Percentiles rank a stretch among this genome's conserved stretches.
phyloP scores from a whole-genome alignment of 1,140 invertebrate species.

The Solen grandis region DNA sequence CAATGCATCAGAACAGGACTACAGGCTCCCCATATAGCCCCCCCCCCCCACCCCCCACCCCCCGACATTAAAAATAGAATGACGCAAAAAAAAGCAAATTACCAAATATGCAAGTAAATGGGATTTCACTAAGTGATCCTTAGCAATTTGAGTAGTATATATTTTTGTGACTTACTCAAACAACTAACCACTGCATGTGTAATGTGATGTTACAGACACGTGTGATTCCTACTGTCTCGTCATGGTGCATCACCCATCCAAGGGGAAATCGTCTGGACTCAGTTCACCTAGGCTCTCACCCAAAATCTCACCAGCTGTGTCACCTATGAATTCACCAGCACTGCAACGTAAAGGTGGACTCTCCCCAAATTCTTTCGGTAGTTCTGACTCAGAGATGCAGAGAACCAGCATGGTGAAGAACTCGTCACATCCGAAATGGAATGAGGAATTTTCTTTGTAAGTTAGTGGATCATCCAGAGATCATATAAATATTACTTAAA shows the following conservation, averaged over 20 bases:
- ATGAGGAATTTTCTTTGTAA: conserved; percentile 70
- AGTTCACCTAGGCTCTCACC: conserved; percentile 25
- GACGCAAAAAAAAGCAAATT: no score
- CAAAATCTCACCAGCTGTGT: conserved; percentile 50
- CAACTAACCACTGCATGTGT: no score
- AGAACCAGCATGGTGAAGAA: conserved; percentile 60
- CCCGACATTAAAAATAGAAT: no score
- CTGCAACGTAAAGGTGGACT: background rate
- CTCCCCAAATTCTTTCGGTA: background rate
- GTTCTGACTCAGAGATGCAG: conserved; percentile 1
- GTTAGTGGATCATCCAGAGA: background rate
- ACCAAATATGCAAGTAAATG: no score
- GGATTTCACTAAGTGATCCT: no score
- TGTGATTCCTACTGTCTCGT: conserved; percentile 62
- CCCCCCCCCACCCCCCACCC: no score
- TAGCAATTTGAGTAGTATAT: no score
- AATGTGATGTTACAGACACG: conserved; percentile 50
- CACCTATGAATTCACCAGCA: conserved; percentile 48
- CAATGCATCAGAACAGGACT: no score
- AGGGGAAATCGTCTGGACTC: conserved; percentile 2
- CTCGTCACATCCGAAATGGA: conserved; percentile 64
- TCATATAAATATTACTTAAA: no score
- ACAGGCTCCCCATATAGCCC: no score
- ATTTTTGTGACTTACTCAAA: no score
- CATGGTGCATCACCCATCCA: conserved; percentile 48